phyloP scores from a whole-genome alignment of 2,797 vertebrate species.

The Sebastes hopkinsi region DNA sequence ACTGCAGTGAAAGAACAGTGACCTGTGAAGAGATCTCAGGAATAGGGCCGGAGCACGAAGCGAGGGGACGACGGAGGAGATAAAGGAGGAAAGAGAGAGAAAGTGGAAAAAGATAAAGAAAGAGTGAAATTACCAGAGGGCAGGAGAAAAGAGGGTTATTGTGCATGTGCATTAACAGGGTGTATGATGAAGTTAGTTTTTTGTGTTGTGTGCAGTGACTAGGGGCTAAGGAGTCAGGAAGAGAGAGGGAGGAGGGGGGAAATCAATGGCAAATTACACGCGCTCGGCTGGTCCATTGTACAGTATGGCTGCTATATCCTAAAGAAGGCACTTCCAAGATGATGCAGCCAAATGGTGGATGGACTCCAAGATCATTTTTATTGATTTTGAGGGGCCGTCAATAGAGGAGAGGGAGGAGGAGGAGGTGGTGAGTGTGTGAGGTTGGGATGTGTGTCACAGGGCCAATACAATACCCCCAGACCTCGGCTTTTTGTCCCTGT shows the following conservation, averaged over 20 bases:
- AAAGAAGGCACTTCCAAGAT: constrained; percentile 88
- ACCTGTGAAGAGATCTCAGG: constrained; percentile 89
- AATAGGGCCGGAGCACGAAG: constrained; percentile 39
- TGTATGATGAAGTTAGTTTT: constrained; percentile 90
- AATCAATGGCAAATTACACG: constrained; percentile 97
- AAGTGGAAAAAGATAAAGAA: constrained; percentile 80
- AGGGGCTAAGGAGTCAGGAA: constrained; percentile 88
- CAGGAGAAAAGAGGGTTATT: constrained; percentile 84
- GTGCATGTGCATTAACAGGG: constrained; percentile 89
- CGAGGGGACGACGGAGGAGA: constrained; percentile 30
- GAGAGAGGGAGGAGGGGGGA: constrained; percentile 60
- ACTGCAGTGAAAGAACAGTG: constrained; percentile 78
- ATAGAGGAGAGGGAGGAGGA: constrained; percentile 53
- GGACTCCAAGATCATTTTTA: constrained; percentile 91
- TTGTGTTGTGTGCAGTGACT: constrained; percentile 86
- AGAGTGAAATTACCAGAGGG: constrained; percentile 85
- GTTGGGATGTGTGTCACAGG: constrained; percentile 74
- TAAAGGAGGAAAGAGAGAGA: constrained; percentile 66
- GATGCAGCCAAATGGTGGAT: constrained; percentile 88
- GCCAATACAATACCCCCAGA: constrained; percentile 68
- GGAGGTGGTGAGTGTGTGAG: constrained; percentile 22
- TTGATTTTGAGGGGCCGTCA: constrained; percentile 86
- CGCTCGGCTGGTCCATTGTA: constrained; percentile 91
- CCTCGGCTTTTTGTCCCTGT: constrained; percentile 76
- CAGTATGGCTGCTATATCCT: constrained; percentile 89